Evolutionary conservation across 2,113 vertebrate species (phyloP), one percentile per base, ranked within the genome.

Genomic region (Echinops telfairi): DNA sequence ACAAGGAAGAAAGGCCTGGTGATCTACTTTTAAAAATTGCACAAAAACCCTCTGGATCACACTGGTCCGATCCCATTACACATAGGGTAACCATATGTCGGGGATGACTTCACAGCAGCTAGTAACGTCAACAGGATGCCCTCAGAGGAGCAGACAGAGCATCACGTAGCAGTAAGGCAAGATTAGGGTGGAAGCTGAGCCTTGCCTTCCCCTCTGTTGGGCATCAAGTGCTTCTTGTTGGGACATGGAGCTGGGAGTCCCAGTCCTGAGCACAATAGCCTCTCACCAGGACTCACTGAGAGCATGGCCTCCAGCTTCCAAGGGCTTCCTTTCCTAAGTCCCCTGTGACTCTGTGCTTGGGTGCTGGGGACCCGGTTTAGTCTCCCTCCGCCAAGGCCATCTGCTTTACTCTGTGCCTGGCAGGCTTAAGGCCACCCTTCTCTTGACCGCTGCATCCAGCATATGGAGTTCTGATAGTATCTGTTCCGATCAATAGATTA

Each of bases 231-330:
- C 47, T 94, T 85, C 92, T 2, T 0, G 15, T 33, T 19, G 10
- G 86, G 91, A 95, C 64, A 96, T 62, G 38, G 88, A 40, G 0
- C 38, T 23, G 9, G 76, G 2, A 40, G 87, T 77, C 40, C 83
- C 80, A 77, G 57, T 80, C 66, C 81, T 2, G 76, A 92, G 81
- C 77, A 53, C 88, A 92, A 64, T 22, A 58, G 40, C 57, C 92
- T 60, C 68, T 25, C 31, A 0, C 66, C 2, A 66, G 47, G 47
- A 53, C 12, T 53, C 9, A 14, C 10, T 4, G 47, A 53, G 9
- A 53, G 10, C 47, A 53, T 53, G 47, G 47, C 47, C 47, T 53
- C 47, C 47, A 53, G 47, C 47, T 12, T 53, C 47, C 47, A 53
- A 53, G 10, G 47, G 47, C 47, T 53, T 53, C 47, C 47, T 53